Base-by-base conservation (phyloP, 2,113 vertebrate genomes). In the Chauna torquata region DNA sequence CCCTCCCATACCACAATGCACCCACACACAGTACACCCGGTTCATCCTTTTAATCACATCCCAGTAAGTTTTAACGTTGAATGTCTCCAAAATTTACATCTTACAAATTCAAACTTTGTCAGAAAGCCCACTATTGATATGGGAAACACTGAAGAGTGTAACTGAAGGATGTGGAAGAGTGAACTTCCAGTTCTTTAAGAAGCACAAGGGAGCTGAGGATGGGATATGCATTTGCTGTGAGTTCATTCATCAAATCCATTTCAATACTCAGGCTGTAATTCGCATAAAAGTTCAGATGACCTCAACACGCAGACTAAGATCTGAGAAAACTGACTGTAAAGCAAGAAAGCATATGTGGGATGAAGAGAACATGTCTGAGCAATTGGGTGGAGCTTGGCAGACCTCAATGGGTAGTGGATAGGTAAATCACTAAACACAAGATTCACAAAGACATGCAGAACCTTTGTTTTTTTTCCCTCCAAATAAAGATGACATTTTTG, bases 331-430 rank as follows among this genome's bases (percentile, higher is more conserved):
- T 9, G 5, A 49, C 3, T 30, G 25, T 25, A 27, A 82, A 78
- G 44, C 19, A 4, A 78, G 22, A 59, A 70, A 38, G 18, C 5
- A 85, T 34, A 23, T 0, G 1, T 13, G 8, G 52, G 28, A 66
- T 20, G 13, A 75, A 23, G 27, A 69, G 22, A 82, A 45, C 10
- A 38, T 2, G 5, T 62, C 2, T 14, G 20, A 86, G 44, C 44
- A 83, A 45, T 8, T 10, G n/a, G 50, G 8, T 7, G 11, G 52
- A 80, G 61, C 20, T 72, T 1, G 2, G 58, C 11, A 64, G 52
- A 62, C 20, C 28, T 3, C 6, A 4, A 44, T 0, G 11, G 70
- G 44, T 9, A 52, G 57, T 11, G 6, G 34, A 22, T 1, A 70
- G 32, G 17, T 47, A 38, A 70, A 76, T 17, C 44, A 66, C 2